These are phyloP conservation scores for Philaenus spumarius DNA, from an alignment of 1,140 invertebrate species.

Conservation along the genomic window DNA sequence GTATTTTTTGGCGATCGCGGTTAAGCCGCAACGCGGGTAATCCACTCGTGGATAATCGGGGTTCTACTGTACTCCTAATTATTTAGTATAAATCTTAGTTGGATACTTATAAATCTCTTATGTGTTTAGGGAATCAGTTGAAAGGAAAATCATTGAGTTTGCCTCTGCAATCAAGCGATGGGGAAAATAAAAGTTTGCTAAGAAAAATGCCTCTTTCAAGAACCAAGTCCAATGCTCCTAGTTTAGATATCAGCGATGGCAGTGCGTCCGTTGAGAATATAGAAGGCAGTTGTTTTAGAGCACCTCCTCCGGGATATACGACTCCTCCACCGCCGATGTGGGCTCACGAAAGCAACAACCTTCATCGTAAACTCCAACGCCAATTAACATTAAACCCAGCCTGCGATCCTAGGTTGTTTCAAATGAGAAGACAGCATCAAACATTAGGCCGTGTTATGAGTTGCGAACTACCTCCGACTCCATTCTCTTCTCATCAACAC, in stretches of 20 bases:
- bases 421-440: slow-evolving; percentile 36
- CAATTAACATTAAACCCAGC: slow-evolving; percentile 74
- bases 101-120: slow-evolving; percentile 13
- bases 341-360: slow-evolving; percentile 47
- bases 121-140: slow-evolving; percentile 32
- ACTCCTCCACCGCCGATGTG: slow-evolving; percentile 14
- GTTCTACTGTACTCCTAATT: too few relatives aligned
- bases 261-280: slow-evolving; percentile 35
- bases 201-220: slow-evolving; percentile 49
- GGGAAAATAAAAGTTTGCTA: slow-evolving; percentile 31
- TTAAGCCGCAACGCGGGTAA: too few relatives aligned
- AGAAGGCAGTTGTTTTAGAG: not conserved
- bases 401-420: slow-evolving; percentile 61
- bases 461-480: slow-evolving; percentile 33
- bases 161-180: slow-evolving; percentile 31
- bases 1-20: too few relatives aligned
- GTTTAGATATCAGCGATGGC: slow-evolving; percentile 19
- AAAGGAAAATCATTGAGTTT: slow-evolving; percentile 42
- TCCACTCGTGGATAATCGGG: too few relatives aligned
- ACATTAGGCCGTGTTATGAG: slow-evolving; percentile 26
- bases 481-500: slow-evolving; percentile 32
- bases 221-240: slow-evolving; percentile 46
- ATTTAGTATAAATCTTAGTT: too few relatives aligned
- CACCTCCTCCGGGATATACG: slow-evolving; percentile 11
- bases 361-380: slow-evolving; percentile 70